phyloP scores from a whole-genome alignment of 2,797 vertebrate genomes.

The Pangasius krempfi region DNA sequence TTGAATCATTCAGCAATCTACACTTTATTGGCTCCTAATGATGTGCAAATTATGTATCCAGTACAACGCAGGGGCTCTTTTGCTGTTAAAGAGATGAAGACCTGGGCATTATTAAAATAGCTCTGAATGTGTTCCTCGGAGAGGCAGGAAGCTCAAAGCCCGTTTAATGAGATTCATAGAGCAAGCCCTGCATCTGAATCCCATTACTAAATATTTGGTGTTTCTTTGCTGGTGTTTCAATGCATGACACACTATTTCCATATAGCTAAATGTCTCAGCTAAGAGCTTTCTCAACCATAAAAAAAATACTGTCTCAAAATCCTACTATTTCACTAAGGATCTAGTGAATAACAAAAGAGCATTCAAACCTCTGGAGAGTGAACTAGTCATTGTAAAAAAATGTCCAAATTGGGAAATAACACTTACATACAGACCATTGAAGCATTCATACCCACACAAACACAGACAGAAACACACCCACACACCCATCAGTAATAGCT shows the following conservation, averaged over 20 bases:
- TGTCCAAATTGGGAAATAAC: slow-evolving; percentile 24
- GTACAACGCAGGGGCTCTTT: slow-evolving; percentile 53
- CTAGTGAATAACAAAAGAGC: slow-evolving; percentile 31
- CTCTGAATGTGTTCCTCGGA: slow-evolving; percentile 56
- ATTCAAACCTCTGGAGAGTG: slow-evolving; percentile 17
- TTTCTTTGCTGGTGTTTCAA: slow-evolving; percentile 61
- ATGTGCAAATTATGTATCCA: slow-evolving; percentile 57
- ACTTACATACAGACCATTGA: slow-evolving; percentile 34
- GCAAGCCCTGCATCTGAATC: slow-evolving; percentile 60
- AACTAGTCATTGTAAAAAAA: slow-evolving; percentile 25
- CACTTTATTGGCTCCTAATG: slow-evolving; percentile 59
- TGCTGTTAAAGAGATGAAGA: slow-evolving; percentile 62
- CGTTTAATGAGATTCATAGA: slow-evolving; percentile 66
- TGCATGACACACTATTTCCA: slow-evolving; percentile 60
- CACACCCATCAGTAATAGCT: slow-evolving; percentile 26
- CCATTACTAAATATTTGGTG: slow-evolving; percentile 65
- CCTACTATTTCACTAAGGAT: slow-evolving; percentile 39
- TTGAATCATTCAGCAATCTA: slow-evolving; percentile 52
- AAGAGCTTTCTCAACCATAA: slow-evolving; percentile 49
- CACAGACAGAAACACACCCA: slow-evolving; percentile 28
- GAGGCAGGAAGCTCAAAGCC: slow-evolving; percentile 59
- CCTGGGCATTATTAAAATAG: slow-evolving; percentile 64
- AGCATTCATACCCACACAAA: slow-evolving; percentile 33
- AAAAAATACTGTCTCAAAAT: slow-evolving; percentile 40
- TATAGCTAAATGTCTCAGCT: slow-evolving; percentile 54